These are phyloP conservation scores for Pissodes strobi DNA, from an alignment of 1,140 invertebrate species.

Conservation along the genomic window DNA sequence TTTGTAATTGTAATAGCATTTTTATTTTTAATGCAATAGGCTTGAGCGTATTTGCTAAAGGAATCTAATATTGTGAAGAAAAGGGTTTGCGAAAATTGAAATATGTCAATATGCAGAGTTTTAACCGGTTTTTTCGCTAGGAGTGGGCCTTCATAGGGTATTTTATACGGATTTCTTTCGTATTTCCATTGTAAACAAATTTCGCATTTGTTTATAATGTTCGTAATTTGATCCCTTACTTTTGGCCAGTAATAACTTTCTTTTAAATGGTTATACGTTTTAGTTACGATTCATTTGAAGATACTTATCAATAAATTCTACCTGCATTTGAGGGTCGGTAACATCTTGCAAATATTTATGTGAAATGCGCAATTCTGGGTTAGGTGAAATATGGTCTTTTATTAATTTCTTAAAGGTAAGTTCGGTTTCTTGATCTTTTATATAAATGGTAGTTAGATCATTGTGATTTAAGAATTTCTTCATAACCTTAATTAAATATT, in stretches of 20 bases:
- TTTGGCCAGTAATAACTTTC: conserved; percentile 28
- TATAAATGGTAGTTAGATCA: conserved; percentile 2
- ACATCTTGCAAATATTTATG: background rate
- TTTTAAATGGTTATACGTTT: conserved; percentile 29
- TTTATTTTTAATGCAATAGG: no score
- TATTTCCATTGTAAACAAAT: conserved; percentile 29
- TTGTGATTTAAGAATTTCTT: no score
- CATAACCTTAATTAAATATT: background rate
- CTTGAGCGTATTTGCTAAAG: conserved; percentile 20
- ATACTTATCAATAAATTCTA: conserved; percentile 5
- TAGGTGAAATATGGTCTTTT: background rate
- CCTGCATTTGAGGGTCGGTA: no score
- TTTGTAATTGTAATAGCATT: no score
- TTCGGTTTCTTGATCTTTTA: background rate
- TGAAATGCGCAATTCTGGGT: background rate
- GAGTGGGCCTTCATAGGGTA: conserved; percentile 19
- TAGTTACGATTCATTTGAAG: conserved; percentile 25
- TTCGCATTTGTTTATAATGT: conserved; percentile 32
- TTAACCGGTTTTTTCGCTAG: conserved; percentile 43
- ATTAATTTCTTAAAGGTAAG: no score
- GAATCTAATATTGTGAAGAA: conserved; percentile 33
- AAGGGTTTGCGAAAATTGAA: conserved; percentile 31
- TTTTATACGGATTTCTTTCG: conserved; percentile 19
- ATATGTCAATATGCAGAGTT: conserved; percentile 38
- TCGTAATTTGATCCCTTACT: conserved; percentile 9